Conservation (phyloP, 2,113 vertebrate species). For the Engystomops pustulosus region DNA sequence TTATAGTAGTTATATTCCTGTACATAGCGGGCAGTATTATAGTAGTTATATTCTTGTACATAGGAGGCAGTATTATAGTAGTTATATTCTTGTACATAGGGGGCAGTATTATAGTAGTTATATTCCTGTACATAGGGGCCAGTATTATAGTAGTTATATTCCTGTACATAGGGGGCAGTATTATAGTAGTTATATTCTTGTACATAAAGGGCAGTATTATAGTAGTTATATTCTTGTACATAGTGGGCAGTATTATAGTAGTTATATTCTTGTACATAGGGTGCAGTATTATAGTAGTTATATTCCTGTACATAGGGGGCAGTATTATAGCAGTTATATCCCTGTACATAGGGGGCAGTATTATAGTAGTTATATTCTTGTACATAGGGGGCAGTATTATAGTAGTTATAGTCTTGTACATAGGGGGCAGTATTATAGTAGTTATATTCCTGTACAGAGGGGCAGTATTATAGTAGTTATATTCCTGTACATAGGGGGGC, state of each 20-base stretch:
- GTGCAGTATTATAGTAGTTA: not conserved
- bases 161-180: not conserved
- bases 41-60: no score
- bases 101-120: constrained; percentile 1
- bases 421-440: not conserved
- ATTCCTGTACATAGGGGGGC: not conserved
- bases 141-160: constrained; percentile 14
- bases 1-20: no score
- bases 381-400: not conserved
- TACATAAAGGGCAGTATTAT: not conserved
- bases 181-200: constrained; percentile 5
- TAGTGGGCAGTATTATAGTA: not conserved
- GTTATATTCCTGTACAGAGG: not conserved
- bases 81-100: constrained; percentile 2
- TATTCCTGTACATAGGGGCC: no score
- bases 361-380: no score
- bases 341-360: not conserved
- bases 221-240: constrained; percentile 6
- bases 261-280: constrained; percentile 6
- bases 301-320: not conserved
- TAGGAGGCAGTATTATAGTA: no score
- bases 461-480: constrained; percentile 7
- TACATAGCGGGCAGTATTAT: no score
- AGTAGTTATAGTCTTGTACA: constrained; percentile 4
- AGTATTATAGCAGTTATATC: constrained; percentile 5